A percentile compares a stretch with the other conserved stretches of the same genome.
Evolutionary conservation across 30 jellyfish, hydroid and myxozoan genomes (phyloP).

Genomic region (Nemopilema nomurai): DNA sequence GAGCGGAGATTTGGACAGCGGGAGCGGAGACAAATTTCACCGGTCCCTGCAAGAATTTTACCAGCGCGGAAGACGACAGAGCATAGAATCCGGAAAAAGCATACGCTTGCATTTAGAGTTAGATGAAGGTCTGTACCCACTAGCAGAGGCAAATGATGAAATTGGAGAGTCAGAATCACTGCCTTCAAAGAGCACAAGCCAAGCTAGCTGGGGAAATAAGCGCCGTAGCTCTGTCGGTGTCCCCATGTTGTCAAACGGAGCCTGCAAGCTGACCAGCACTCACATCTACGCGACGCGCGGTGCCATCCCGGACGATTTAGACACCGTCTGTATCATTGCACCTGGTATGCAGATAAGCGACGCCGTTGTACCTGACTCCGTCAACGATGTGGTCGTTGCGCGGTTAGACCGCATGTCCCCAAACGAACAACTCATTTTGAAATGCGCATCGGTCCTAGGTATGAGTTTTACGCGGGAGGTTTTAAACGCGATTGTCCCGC

Average conservation of each 20-base stretch:
- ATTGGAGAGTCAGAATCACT: neutral
- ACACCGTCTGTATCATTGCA: constrained; percentile 64
- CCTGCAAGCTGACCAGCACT: neutral
- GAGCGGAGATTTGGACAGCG: constrained; percentile 7
- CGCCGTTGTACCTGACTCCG: constrained; percentile 74
- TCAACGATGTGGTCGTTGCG: constrained; percentile 86
- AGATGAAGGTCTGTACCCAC: constrained; percentile 40
- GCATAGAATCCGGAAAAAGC: constrained; percentile 42
- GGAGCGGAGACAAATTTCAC: neutral
- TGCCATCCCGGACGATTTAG: constrained; percentile 75
- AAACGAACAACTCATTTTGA: constrained; percentile 84
- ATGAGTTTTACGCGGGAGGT: constrained; percentile 78
- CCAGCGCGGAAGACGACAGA: constrained; percentile 26
- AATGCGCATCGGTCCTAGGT: constrained; percentile 93
- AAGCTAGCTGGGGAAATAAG: neutral
- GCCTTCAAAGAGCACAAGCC: neutral
- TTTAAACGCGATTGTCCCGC: constrained; percentile 87
- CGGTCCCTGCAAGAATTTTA: neutral
- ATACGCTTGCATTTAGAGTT: constrained; percentile 23
- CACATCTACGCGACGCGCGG: constrained; percentile 62
- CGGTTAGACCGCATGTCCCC: constrained; percentile 92
- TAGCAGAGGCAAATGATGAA: constrained; percentile 34
- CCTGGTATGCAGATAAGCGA: constrained; percentile 68
- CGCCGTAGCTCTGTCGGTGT: neutral
- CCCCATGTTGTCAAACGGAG: neutral